A percentile compares a stretch with the other conserved stretches of the same genome.
phyloP scores from a whole-genome alignment of 2,113 vertebrate species.

The Mungos mungo region DNA sequence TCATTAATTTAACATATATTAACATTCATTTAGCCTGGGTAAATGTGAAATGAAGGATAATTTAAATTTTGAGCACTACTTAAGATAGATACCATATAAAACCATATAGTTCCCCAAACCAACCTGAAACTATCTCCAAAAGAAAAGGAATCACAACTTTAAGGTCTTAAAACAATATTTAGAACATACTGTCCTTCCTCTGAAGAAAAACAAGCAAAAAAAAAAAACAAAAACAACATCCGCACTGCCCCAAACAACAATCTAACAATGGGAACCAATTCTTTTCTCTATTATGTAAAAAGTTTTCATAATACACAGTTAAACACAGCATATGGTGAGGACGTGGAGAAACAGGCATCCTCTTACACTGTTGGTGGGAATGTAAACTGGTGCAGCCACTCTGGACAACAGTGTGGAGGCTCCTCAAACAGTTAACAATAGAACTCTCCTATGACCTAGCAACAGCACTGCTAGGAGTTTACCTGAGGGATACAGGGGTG shows the following conservation, averaged over 20 bases:
- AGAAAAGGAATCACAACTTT: slow-evolving; percentile 25
- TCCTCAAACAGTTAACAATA: too few species aligned
- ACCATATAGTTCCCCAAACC: background rate
- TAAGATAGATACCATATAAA: slow-evolving; percentile 1
- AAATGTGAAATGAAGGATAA: background rate
- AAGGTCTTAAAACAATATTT: slow-evolving; percentile 35
- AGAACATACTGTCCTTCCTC: background rate
- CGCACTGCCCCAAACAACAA: background rate
- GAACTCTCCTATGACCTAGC: too few species aligned
- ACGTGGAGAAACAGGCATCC: too few species aligned
- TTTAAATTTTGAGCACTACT: background rate
- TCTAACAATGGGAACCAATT: slow-evolving; percentile 3
- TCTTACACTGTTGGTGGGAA: too few species aligned
- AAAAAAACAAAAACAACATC: too few species aligned
- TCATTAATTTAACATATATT: background rate
- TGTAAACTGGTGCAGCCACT: too few species aligned
- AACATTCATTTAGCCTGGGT: slow-evolving; percentile 26
- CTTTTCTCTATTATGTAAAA: background rate
- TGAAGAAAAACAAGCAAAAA: too few species aligned
- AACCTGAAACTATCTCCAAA: slow-evolving; percentile 21
- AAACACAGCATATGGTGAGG: background rate
- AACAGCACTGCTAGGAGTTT: too few species aligned
- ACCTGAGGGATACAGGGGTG: too few species aligned
- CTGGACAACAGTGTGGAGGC: too few species aligned
- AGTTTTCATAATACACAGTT: slow-evolving; percentile 35